Evolutionary conservation across 1,140 invertebrate species (phyloP), one percentile per base, ranked within the genome.

Genomic region (Vanessa atalanta): DNA sequence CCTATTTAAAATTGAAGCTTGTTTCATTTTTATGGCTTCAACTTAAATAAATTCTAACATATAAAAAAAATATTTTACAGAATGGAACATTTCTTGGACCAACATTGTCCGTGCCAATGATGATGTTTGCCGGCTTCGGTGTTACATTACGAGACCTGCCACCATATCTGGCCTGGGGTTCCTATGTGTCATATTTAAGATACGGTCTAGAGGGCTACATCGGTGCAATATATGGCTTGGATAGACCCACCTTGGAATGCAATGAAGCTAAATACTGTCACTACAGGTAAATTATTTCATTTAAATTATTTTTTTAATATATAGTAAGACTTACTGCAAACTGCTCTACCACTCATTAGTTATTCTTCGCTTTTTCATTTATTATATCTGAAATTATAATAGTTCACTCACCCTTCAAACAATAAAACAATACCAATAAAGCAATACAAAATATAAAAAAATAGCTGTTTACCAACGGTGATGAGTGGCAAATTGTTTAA

Each of bases 91-190:
- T 97, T 86, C 83, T 97, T 51, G 97, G 96, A 0, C 97, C 97
- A 3, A 95, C 95, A 0, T 82, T 97, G 0, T 95, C 96, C 0
- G 96, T 97, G 16, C 96, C 96, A 9, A 95, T 97, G 94, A 97
- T 97, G 97, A 97, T 97, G 96, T 97, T 97, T 78, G 95, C 96
- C 66, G 96, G 96, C 37, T 97, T 97, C 81, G 96, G 96, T 1
- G 96, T 97, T 1, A 95, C 95, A 0, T 86, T 97, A 8, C 88
- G 94, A 0, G 96, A 97, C 89, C 89, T 97, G 83, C 98, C 98
- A 0, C 77, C 83, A 0, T 98, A 98, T 84, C 89, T 99, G 0
- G 95, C 96, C 81, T 98, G 97, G 97, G 96, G 98, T 0, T 97
- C 96, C 37, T 97, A 98, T 81, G 91, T 98, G 57, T 98, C 97